Percentiles rank a stretch among this genome's conserved stretches.
phyloP scores from a whole-genome alignment of 2,797 vertebrate genomes.

The Pangasius macronema region DNA sequence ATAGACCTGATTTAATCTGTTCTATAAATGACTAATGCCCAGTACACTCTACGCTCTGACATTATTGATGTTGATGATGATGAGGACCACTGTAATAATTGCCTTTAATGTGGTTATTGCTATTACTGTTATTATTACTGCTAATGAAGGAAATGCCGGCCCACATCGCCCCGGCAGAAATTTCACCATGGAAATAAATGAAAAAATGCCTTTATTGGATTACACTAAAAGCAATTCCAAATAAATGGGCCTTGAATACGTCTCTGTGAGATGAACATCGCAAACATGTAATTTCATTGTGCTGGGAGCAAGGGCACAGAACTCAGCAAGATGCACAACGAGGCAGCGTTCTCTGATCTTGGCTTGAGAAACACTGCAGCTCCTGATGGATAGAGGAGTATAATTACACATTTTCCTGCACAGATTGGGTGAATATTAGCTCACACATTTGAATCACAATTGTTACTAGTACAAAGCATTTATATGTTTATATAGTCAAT shows the following conservation, averaged over 20 bases:
- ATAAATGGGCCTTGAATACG: conserved; percentile 83
- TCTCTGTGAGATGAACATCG: conserved; percentile 74
- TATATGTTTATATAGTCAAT: background rate
- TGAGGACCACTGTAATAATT: conserved; percentile 76
- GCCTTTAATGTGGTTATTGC: conserved; percentile 82
- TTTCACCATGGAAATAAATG: conserved; percentile 85
- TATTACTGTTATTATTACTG: conserved; percentile 83
- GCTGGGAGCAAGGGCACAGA: conserved; percentile 59
- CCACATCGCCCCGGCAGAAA: conserved; percentile 80
- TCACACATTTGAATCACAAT: background rate
- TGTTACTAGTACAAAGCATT: background rate
- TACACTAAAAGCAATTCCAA: conserved; percentile 86
- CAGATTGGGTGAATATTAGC: background rate
- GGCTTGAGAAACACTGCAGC: conserved; percentile 9
- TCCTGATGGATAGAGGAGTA: background rate
- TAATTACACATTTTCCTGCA: background rate
- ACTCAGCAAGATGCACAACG: conserved; percentile 50
- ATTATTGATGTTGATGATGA: conserved; percentile 70
- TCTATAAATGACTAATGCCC: conserved; percentile 70
- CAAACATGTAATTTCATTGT: conserved; percentile 79
- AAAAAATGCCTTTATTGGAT: conserved; percentile 83
- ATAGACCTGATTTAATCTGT: conserved; percentile 54
- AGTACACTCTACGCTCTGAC: conserved; percentile 63
- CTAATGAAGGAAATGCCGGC: conserved; percentile 79
- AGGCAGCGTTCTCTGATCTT: conserved; percentile 25